Conservation (phyloP, 2,797 vertebrate genomes). For the Microctenopoma steveboyesi region DNA sequence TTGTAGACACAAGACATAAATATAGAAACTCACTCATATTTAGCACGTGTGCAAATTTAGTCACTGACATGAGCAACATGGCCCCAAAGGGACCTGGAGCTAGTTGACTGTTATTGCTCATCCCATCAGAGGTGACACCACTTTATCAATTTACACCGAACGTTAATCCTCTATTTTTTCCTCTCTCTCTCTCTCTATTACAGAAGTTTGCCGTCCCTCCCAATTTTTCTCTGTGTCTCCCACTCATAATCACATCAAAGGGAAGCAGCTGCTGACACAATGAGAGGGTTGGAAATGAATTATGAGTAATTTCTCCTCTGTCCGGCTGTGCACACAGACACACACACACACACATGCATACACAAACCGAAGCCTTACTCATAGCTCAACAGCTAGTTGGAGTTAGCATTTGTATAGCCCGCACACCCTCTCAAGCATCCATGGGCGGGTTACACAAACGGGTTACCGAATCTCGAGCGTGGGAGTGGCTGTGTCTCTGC, state of each 20-base stretch:
- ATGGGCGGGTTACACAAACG: slow-evolving; percentile 43
- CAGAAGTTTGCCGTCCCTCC: slow-evolving; percentile 17
- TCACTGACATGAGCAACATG: slow-evolving; percentile 9
- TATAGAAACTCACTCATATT: slow-evolving; percentile 21
- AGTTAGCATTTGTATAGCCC: slow-evolving; percentile 46
- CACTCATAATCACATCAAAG: slow-evolving; percentile 58
- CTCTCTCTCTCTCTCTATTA: slow-evolving; percentile 3
- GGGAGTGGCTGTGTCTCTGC: slow-evolving; percentile 13
- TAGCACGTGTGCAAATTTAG: slow-evolving; percentile 20
- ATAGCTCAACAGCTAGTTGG: slow-evolving; percentile 13
- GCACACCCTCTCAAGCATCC: slow-evolving; percentile 28
- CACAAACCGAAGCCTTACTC: slow-evolving; percentile 44
- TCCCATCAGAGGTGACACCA: slow-evolving; percentile 40
- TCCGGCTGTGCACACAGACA: slow-evolving; percentile 22
- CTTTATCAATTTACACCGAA: slow-evolving; percentile 17
- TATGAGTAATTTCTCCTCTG: slow-evolving; percentile 25
- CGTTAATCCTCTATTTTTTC: slow-evolving; percentile 1
- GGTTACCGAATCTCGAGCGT: slow-evolving; percentile 18
- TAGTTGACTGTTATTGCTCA: slow-evolving; percentile 36
- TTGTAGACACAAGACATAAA: slow-evolving; percentile 17
- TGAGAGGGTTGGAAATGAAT: slow-evolving; percentile 56
- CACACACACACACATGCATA: slow-evolving; percentile 17
- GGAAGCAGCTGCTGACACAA: slow-evolving; percentile 64
- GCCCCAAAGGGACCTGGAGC: slow-evolving; percentile 11
- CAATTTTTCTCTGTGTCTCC: slow-evolving; percentile 25